These are phyloP conservation scores for Propithecus deckenii DNA, from an alignment of 2,797 vertebrate species.

Conservation along the genomic window DNA sequence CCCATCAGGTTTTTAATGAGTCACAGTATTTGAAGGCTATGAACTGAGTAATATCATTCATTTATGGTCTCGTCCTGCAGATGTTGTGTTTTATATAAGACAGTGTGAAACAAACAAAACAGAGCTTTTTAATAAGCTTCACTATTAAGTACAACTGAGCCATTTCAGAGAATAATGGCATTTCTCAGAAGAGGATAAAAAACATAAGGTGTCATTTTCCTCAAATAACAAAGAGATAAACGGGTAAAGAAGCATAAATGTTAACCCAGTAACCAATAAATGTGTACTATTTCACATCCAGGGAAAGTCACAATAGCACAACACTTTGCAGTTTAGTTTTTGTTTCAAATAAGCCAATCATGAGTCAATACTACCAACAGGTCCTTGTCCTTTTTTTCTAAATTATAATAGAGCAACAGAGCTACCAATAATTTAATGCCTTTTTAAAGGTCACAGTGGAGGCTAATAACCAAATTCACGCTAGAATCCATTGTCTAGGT, in stretches of 20 bases:
- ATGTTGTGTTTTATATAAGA: constrained; percentile 49
- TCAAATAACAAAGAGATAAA: constrained; percentile 54
- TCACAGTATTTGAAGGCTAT: constrained; percentile 24
- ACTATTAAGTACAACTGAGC: constrained; percentile 31
- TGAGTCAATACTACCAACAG: constrained; percentile 5
- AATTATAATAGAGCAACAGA: neutral
- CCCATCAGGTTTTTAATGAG: constrained; percentile 45
- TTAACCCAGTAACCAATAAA: constrained; percentile 34
- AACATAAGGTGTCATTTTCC: constrained; percentile 1
- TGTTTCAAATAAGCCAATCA: neutral
- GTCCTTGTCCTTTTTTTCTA: neutral
- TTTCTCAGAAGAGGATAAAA: constrained; percentile 40
- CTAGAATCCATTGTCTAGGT: neutral
- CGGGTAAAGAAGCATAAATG: neutral
- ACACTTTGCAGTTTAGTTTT: neutral
- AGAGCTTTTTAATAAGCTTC: constrained; percentile 56
- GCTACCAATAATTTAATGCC: neutral
- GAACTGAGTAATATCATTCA: constrained; percentile 56
- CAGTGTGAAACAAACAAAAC: constrained; percentile 50
- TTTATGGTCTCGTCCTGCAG: constrained; percentile 57
- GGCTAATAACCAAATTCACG: neutral
- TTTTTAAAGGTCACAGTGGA: neutral
- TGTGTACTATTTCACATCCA: neutral
- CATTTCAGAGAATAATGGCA: constrained; percentile 56
- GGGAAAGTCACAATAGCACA: neutral